Conservation (phyloP, 1,140 invertebrate genomes). For the Eumeta japonica region DNA sequence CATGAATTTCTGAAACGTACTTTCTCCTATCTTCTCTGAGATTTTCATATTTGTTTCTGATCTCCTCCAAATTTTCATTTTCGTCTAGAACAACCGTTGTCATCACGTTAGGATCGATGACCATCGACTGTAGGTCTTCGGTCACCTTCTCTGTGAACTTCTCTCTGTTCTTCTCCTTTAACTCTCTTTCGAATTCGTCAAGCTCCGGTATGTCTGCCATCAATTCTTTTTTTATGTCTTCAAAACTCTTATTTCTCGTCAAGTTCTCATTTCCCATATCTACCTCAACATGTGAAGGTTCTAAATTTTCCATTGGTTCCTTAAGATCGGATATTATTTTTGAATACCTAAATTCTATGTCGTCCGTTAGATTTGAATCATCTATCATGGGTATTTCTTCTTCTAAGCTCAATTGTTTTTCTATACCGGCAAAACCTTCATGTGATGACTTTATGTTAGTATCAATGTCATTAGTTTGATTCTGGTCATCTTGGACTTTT, state of each 20-base stretch:
- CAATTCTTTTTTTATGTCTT: slow-evolving; percentile 52
- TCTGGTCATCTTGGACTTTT: slow-evolving; percentile 8
- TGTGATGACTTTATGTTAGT: slow-evolving; percentile 7
- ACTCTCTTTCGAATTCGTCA: slow-evolving; percentile 50
- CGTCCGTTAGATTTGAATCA: slow-evolving; percentile 44
- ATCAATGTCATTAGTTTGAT: slow-evolving; percentile 9
- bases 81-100: slow-evolving; percentile 11
- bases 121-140: slow-evolving; percentile 36
- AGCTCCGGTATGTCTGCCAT: slow-evolving; percentile 55
- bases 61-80: slow-evolving; percentile 43
- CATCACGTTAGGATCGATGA: too few species aligned
- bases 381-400: slow-evolving; percentile 59
- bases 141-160: slow-evolving; percentile 40
- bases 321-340: slow-evolving; percentile 34
- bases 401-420: slow-evolving; percentile 52
- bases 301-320: slow-evolving; percentile 14
- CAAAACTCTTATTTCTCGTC: slow-evolving; percentile 45
- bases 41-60: slow-evolving; percentile 50
- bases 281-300: slow-evolving; percentile 9
- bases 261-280: slow-evolving; percentile 15
- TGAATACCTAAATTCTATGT: slow-evolving; percentile 52
- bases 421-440: slow-evolving; percentile 35
- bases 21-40: slow-evolving; percentile 61
- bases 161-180: slow-evolving; percentile 41
- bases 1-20: slow-evolving; percentile 58